phyloP scores from a whole-genome alignment of 2,797 vertebrate species.

The Enteromius anoplus region DNA sequence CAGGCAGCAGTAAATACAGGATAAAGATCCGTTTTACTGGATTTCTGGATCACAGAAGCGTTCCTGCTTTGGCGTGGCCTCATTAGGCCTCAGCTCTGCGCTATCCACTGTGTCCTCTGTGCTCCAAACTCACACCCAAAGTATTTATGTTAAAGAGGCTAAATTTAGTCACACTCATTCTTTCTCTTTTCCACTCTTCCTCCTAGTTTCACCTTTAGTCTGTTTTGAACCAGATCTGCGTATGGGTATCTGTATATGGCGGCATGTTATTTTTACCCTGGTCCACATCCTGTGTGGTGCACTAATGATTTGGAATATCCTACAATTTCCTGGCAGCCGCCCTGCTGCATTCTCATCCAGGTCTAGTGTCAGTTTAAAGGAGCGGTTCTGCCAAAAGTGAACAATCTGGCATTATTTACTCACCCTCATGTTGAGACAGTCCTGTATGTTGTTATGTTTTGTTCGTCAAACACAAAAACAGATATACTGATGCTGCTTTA shows the following conservation, averaged over 20 bases:
- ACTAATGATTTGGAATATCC: slow-evolving; percentile 21
- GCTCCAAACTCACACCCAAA: slow-evolving; percentile 62
- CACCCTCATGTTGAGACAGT: not conserved
- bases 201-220: slow-evolving; percentile 57
- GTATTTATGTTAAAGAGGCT: slow-evolving; percentile 61
- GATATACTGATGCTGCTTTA: slow-evolving; percentile 7
- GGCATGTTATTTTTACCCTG: slow-evolving; percentile 28
- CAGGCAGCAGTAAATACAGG: not conserved
- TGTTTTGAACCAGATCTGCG: slow-evolving; percentile 61
- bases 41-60: slow-evolving; percentile 64
- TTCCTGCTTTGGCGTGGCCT: slow-evolving; percentile 76
- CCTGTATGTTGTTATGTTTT: not conserved
- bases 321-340: slow-evolving; percentile 14
- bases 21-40: slow-evolving; percentile 10
- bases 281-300: slow-evolving; percentile 24
- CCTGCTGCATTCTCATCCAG: slow-evolving; percentile 3
- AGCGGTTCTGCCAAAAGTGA: not conserved
- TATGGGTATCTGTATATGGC: slow-evolving; percentile 13
- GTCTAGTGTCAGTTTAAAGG: slow-evolving; percentile 16
- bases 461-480: not conserved
- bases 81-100: slow-evolving; percentile 71
- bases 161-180: slow-evolving; percentile 60
- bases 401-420: slow-evolving; percentile 16
- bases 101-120: slow-evolving; percentile 56
- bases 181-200: slow-evolving; percentile 54